Base-by-base conservation (phyloP, 2,888 invertebrate species). In the Conus canariensis region DNA sequence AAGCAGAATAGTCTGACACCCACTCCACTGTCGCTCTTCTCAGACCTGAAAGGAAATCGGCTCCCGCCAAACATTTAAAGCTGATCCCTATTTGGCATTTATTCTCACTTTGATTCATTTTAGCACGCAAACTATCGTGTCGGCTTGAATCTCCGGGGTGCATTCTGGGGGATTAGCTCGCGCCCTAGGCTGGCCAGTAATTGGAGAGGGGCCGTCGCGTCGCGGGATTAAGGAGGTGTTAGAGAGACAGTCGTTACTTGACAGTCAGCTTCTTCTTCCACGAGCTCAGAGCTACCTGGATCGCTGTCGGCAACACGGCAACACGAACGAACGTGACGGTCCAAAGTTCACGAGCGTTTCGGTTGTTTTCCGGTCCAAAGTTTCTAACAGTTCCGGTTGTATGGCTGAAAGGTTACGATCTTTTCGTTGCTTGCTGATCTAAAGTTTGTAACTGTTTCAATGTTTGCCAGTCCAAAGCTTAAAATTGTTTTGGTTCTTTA, bases 31-130 rank as follows among this genome's bases (percentile, higher is more conserved):
- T 83, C 83, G 56, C 16, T 70, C 70, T 22, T 1, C 22, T 70
- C 70, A 70, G 70, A 12, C 70, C 16, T 19, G 83, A 83, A 56
- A 83, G 56, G 56, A 83, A 83, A 83, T 56, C 83, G 30, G 56
- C 22, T 83, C 83, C 64, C 58, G 16, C 7, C 7, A 25, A 83
- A 56, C 83, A 6, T 80, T 83, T 83, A 45, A 83, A 83, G 59
- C 85, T 85, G 64, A 85, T 85, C 85, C 85, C 85, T 85, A 85
- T 85, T 85, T 85, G 85, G 85, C 85, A 60, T 85, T 85, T 85
- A 85, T 85, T 85, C 85, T 5, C 85, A 85, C 59, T 85, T 85
- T 85, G 85, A 85, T 85, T 85, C 64, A 85, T 85, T 85, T 60
- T n/a, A n/a, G 85, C 64, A 59, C 64, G 85, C 64, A 59, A 85